Conservation (phyloP, 2,888 invertebrate genomes). For the Serrognathus titanus region DNA sequence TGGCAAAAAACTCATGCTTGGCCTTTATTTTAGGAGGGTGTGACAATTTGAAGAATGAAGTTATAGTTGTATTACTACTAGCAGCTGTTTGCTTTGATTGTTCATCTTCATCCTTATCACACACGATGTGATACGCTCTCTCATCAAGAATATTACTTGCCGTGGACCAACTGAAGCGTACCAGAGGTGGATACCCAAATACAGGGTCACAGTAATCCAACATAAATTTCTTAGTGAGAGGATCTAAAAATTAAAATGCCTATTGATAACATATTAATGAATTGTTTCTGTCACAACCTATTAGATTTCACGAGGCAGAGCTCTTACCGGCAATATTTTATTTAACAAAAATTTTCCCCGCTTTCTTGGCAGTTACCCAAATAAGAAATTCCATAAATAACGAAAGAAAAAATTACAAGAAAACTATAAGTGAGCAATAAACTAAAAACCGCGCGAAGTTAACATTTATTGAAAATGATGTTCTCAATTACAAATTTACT, state of each 20-base stretch:
- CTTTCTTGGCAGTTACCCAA: no score
- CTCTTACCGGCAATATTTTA: no score
- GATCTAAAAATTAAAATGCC: constrained; percentile 63
- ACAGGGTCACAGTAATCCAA: constrained; percentile 75
- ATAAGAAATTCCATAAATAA: no score
- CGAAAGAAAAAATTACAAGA: no score
- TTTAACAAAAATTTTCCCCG: no score
- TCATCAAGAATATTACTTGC: constrained; percentile 76
- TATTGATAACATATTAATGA: no score
- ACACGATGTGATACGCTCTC: constrained; percentile 67
- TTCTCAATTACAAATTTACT: no score
- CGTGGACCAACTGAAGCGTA: constrained; percentile 98
- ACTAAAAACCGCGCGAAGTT: no score
- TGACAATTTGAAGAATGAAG: constrained; percentile 46
- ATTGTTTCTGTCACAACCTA: background rate
- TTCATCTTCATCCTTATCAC: constrained; percentile 65
- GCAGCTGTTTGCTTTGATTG: constrained; percentile 2
- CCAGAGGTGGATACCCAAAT: constrained; percentile 92
- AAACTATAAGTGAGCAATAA: no score
- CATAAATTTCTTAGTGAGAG: constrained; percentile 89
- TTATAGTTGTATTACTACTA: constrained; percentile 42
- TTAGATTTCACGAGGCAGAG: no score
- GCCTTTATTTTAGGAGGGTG: constrained; percentile 37
- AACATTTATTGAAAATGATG: no score
- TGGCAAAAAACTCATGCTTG: constrained; percentile 66